phyloP scores from a whole-genome alignment of 2,797 vertebrate species.

The Florisuga fusca region DNA sequence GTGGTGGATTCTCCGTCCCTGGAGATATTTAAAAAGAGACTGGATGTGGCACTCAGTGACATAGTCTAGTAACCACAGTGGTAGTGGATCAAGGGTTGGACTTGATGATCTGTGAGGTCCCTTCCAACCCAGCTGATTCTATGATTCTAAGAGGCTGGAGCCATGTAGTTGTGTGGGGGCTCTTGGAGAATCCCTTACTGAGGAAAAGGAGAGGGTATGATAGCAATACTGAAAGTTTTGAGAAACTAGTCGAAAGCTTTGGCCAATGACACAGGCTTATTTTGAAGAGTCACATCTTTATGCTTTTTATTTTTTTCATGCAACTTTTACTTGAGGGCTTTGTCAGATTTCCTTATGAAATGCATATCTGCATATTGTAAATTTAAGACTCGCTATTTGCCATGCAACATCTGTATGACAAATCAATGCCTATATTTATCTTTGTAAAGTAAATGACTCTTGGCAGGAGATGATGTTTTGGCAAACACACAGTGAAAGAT shows the following conservation, averaged over 20 bases:
- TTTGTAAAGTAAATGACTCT: not conserved
- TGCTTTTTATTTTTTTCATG: not conserved
- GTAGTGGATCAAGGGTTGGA: too few species aligned
- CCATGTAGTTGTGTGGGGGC: rapidly evolving
- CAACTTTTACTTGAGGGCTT: not conserved
- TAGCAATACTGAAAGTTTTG: not conserved
- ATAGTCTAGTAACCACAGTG: too few species aligned
- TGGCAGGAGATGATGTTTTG: not conserved
- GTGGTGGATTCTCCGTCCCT: too few species aligned
- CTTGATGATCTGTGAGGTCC: too few species aligned
- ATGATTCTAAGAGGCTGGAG: not conserved
- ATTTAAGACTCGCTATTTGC: not conserved
- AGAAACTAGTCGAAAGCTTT: not conserved
- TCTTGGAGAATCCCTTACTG: not conserved
- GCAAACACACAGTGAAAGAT: not conserved
- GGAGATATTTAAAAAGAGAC: too few species aligned
- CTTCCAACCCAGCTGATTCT: too few species aligned
- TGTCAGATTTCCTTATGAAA: not conserved
- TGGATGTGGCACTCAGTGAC: too few species aligned
- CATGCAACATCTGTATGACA: not conserved
- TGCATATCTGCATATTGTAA: not conserved
- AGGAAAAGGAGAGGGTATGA: not conserved
- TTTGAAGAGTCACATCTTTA: not conserved
- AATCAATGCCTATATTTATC: not conserved
- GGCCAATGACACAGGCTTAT: not conserved